These are phyloP conservation scores for Aphidius colemani DNA, from an alignment of 2,888 invertebrate genomes.

Conservation along the genomic window DNA sequence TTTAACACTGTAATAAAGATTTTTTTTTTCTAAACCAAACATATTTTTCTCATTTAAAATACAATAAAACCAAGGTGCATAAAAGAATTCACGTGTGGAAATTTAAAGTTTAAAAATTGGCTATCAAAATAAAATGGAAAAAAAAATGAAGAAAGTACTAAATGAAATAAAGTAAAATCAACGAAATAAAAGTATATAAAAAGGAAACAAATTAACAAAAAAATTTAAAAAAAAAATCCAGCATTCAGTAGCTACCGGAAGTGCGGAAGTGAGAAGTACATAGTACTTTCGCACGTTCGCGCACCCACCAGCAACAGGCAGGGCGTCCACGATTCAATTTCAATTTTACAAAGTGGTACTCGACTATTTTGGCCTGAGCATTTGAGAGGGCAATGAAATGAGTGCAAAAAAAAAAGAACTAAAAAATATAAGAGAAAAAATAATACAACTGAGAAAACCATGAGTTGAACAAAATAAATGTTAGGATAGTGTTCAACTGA, in stretches of 20 bases:
- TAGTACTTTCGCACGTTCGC: slow-evolving; percentile 16
- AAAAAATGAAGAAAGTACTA: neutral
- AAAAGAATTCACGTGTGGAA: slow-evolving; percentile 4
- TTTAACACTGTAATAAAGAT: slow-evolving; percentile 1
- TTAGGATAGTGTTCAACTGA: slow-evolving; percentile 18
- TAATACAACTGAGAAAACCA: neutral
- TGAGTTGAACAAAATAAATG: slow-evolving; percentile 17
- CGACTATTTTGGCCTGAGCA: slow-evolving; percentile 31
- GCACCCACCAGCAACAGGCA: slow-evolving; percentile 31
- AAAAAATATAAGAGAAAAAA: slow-evolving; percentile 19
- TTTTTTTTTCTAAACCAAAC: neutral
- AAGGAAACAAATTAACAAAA: slow-evolving; percentile 1
- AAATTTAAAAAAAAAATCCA: slow-evolving; percentile 22
- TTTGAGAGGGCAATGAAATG: slow-evolving; percentile 29
- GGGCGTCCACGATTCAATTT: slow-evolving; percentile 32
- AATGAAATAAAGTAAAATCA: neutral
- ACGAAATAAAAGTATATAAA: neutral
- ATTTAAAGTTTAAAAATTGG: neutral
- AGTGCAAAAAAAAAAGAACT: slow-evolving; percentile 17
- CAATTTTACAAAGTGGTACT: slow-evolving; percentile 37
- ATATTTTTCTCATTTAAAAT: neutral
- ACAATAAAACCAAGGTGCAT: slow-evolving; percentile 11
- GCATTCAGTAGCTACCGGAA: slow-evolving; percentile 11
- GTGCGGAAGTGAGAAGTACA: slow-evolving; percentile 14
- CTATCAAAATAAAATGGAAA: neutral